A percentile compares a stretch with the other conserved stretches of the same genome.
phyloP scores from a whole-genome alignment of 2,797 vertebrate genomes.

The Okamejei kenojei region DNA sequence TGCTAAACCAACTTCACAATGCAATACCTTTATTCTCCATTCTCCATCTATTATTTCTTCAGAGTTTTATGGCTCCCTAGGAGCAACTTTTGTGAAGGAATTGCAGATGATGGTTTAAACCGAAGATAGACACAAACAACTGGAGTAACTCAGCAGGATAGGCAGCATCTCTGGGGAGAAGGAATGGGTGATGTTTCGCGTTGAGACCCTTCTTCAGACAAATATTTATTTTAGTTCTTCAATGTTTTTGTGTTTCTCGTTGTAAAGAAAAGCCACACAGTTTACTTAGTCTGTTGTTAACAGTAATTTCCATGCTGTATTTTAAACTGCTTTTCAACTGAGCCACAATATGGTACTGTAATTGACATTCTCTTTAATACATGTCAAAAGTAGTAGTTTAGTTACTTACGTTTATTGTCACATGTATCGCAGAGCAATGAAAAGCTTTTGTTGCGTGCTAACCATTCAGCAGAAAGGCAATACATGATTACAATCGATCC shows the following conservation, averaged over 20 bases:
- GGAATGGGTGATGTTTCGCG: too few species aligned
- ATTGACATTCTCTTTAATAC: neutral
- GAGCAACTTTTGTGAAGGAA: neutral
- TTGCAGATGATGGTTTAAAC: too few species aligned
- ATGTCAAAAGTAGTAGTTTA: neutral
- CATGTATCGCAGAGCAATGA: too few species aligned
- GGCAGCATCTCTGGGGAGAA: too few species aligned
- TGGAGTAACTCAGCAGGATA: too few species aligned
- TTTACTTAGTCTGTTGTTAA: neutral
- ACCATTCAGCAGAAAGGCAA: too few species aligned
- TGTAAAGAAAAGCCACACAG: neutral
- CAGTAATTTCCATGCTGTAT: neutral
- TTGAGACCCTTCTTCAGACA: too few species aligned
- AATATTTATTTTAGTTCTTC: neutral
- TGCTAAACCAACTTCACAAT: neutral
- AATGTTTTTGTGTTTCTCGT: neutral
- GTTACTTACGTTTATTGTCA: too few species aligned
- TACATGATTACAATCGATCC: too few species aligned
- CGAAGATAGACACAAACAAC: too few species aligned
- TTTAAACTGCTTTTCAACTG: neutral
- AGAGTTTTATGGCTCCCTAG: neutral
- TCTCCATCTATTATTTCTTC: neutral
- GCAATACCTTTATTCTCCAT: neutral
- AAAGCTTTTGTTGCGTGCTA: too few species aligned
- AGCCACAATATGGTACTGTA: neutral